Percentiles rank a stretch among this genome's conserved stretches.
These are phyloP conservation scores for Globodera ellingtonae DNA, from an alignment of 1,140 invertebrate species.

Conservation along the genomic window DNA sequence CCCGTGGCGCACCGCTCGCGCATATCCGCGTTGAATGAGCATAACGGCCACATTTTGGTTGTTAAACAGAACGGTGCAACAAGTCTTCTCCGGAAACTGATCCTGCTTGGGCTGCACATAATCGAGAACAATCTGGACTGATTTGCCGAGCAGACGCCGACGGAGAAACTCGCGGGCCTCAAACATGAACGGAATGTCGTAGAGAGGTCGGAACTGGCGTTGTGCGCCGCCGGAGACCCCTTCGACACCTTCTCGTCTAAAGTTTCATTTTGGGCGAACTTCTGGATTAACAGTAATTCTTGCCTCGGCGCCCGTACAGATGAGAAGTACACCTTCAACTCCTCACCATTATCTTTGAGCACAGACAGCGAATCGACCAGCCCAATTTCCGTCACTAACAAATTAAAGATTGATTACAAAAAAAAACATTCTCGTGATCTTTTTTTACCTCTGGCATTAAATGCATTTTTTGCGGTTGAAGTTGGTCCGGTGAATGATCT, in stretches of 20 bases:
- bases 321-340: constrained; percentile 91
- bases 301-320: constrained; percentile 87
- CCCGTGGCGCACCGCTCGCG: constrained; percentile 82
- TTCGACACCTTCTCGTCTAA: constrained; percentile 66
- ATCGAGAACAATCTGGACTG: constrained; percentile 82
- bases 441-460: constrained; percentile 18
- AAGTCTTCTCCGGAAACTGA: constrained; percentile 87
- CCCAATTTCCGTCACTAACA: constrained; percentile 78
- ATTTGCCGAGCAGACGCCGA: constrained; percentile 93
- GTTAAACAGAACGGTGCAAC: constrained; percentile 83
- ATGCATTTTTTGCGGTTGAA: constrained; percentile 11
- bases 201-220: constrained; percentile 79
- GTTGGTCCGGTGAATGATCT: constrained; percentile 73
- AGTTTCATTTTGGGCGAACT: background rate
- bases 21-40: constrained; percentile 86
- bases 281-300: background rate
- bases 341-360: constrained; percentile 76
- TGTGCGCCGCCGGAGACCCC: background rate
- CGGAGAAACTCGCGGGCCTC: constrained; percentile 94
- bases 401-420: constrained; percentile 26
- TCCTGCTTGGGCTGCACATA: constrained; percentile 81
- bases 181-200: constrained; percentile 96
- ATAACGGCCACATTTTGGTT: constrained; percentile 92
- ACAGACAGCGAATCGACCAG: constrained; percentile 89
- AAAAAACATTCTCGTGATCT: constrained; percentile 21